A percentile compares a stretch with the other conserved stretches of the same genome.
These are phyloP conservation scores for Meteorus colon DNA, from an alignment of 2,888 invertebrate species.

Conservation along the genomic window DNA sequence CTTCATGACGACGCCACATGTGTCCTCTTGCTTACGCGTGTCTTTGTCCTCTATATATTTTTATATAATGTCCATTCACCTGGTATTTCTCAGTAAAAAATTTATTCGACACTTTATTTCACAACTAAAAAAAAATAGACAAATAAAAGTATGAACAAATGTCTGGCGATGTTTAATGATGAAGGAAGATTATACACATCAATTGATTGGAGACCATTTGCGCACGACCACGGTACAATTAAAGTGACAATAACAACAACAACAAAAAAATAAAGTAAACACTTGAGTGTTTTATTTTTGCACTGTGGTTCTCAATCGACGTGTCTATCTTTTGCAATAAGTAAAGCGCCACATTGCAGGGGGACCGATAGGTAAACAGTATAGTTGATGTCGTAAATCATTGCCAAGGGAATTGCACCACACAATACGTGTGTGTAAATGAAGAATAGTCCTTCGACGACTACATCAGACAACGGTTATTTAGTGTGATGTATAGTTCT, in stretches of 20 bases:
- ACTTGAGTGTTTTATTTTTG: slow-evolving; percentile 44
- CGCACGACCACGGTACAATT: neutral
- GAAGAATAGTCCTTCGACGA: neutral
- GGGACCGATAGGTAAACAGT: slow-evolving; percentile 15
- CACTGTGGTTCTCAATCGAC: slow-evolving; percentile 38
- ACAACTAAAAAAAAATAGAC: neutral
- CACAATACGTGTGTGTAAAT: neutral
- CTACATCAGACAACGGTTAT: neutral
- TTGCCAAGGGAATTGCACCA: slow-evolving; percentile 42
- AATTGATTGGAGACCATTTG: neutral
- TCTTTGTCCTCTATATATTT: slow-evolving; percentile 25
- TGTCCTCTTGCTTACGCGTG: slow-evolving; percentile 18
- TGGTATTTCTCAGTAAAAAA: neutral
- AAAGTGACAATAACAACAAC: neutral
- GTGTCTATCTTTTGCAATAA: slow-evolving; percentile 45
- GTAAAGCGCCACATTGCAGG: slow-evolving; percentile 28
- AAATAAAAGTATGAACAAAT: neutral
- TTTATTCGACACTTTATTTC: neutral
- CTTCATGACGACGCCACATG: slow-evolving; percentile 9
- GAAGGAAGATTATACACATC: neutral
- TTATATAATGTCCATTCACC: neutral
- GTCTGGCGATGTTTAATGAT: neutral
- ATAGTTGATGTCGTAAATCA: slow-evolving; percentile 25
- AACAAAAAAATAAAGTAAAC: neutral
- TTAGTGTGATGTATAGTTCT: neutral